Evolutionary conservation across 2,797 vertebrate species (phyloP).

Genomic region (Liparis tanakae): DNA sequence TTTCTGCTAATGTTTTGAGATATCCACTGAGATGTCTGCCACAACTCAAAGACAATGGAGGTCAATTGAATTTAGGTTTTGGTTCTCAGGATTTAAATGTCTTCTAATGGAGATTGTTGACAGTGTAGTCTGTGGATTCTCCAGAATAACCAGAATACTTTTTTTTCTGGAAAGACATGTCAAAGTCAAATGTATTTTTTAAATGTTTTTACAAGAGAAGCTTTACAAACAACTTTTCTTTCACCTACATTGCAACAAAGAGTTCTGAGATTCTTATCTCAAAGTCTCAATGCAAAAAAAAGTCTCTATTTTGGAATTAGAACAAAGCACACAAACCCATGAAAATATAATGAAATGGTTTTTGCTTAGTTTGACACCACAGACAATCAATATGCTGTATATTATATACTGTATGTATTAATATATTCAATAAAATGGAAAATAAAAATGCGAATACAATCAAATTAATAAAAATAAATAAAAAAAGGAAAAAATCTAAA

Average conservation of each 20-base stretch:
- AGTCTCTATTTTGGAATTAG: neutral
- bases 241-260: neutral
- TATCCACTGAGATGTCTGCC: constrained; percentile 15
- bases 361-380: neutral
- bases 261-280: neutral
- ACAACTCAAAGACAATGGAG: constrained; percentile 5
- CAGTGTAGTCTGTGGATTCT: constrained; percentile 9
- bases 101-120: constrained; percentile 12
- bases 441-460: neutral
- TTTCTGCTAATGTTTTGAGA: constrained; percentile 32
- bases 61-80: constrained; percentile 17
- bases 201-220: neutral
- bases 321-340: neutral
- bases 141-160: neutral
- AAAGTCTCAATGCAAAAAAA: neutral
- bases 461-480: neutral
- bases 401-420: neutral
- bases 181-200: neutral
- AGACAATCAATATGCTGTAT: neutral
- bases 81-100: constrained; percentile 9
- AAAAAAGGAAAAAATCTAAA: neutral
- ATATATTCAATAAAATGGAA: neutral
- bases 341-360: neutral
- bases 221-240: neutral
- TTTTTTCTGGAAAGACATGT: neutral